Percentiles rank a stretch among this genome's conserved stretches.
Conservation (phyloP, 2,888 invertebrate species). For the Nipponacmea schrenckii region DNA sequence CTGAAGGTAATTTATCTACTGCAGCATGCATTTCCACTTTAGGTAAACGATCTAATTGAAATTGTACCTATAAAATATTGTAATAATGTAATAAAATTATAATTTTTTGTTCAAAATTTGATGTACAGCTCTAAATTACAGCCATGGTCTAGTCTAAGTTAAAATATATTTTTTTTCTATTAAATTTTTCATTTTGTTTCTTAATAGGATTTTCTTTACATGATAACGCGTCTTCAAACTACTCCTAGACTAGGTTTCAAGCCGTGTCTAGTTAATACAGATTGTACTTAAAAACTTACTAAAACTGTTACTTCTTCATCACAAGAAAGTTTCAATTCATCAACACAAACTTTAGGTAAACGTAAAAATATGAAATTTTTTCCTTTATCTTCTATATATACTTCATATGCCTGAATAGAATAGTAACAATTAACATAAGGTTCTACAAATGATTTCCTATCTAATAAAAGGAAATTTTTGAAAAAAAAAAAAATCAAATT, state of each 20-base stretch:
- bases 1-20: slow-evolving; percentile 79
- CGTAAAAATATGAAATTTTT: slow-evolving; percentile 82
- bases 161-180: no score
- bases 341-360: slow-evolving; percentile 76
- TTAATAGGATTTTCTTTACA: no score
- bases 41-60: slow-evolving; percentile 82
- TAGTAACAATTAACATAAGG: slow-evolving; percentile 13
- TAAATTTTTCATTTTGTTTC: no score
- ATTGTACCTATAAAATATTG: slow-evolving; percentile 73
- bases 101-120: neutral
- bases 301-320: slow-evolving; percentile 75
- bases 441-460: neutral
- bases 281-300: neutral
- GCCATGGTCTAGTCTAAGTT: no score
- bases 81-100: neutral
- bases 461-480: neutral
- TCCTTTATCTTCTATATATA: slow-evolving; percentile 82
- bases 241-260: no score
- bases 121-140: no score
- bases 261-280: neutral
- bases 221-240: no score
- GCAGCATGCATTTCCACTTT: slow-evolving; percentile 88
- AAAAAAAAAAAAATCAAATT: neutral
- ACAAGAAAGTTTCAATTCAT: slow-evolving; percentile 74
- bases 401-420: slow-evolving; percentile 75